Evolutionary conservation across 2,113 vertebrate genomes (phyloP), one percentile per base, ranked within the genome.

Genomic region (Nothoprocta pentlandii): DNA sequence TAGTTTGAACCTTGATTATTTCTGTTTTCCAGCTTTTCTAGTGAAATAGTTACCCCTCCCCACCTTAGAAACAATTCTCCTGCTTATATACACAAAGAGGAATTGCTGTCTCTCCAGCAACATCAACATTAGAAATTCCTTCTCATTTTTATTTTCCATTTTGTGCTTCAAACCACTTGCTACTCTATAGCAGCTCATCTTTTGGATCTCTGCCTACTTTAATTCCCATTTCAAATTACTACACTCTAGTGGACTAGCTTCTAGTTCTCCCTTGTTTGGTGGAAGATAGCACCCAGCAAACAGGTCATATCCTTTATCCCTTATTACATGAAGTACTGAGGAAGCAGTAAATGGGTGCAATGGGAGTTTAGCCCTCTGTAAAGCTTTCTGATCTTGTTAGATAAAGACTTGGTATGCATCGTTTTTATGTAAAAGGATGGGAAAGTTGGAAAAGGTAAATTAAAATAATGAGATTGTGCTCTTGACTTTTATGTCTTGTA

Each of bases 401-500:
- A 41, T 70, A 19, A 36, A 82, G n/a, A 25, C 2, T 87, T 68
- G 25, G 58, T n/a, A 49, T 70, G 51, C 87, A 39, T 5, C 4
- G n/a, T 5, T 61, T 78, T 11, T 85, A 2, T 64, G 21, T 62
- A 91, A n/a, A 54, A 73, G 5, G 4, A 46, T 58, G 69, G 46
- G 34, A 77, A 83, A 80, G 2, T 10, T 10, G 22, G 68, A 83
- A 61, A 46, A n/a, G 7, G 41, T 41, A 56, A 79, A 5, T 89
- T 51, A 14, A 80, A 85, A 66, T 63, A 80, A 30, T 80, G 41
- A 53, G 58, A 13, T 75, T 11, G 22, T 83, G 13, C 7, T 73
- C 86, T 69, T 82, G 22, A 2, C 26, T 88, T 89, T 80, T 15
- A 58, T 80, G 68, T 51, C 42, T 77, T 94, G 28, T 94, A 87